These are phyloP conservation scores for Thera britannica DNA, from an alignment of 2,888 invertebrate genomes.

Conservation along the genomic window DNA sequence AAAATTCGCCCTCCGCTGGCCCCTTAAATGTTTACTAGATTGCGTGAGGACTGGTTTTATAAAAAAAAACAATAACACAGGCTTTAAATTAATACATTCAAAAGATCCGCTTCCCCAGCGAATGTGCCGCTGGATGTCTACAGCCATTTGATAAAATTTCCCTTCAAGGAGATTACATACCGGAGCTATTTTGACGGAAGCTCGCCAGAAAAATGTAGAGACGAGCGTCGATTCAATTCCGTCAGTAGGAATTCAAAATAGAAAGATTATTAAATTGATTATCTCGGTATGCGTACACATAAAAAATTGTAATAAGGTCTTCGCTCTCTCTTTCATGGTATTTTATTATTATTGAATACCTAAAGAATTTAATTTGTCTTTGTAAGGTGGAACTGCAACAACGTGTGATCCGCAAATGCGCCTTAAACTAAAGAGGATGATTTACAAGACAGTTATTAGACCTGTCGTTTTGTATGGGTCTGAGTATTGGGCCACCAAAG, in stretches of 20 bases:
- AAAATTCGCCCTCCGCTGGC: no score
- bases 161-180: constrained; percentile 60
- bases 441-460: no score
- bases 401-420: no score
- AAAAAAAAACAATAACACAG: neutral
- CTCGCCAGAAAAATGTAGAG: constrained; percentile 42
- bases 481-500: no score
- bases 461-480: no score
- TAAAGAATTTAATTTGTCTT: no score
- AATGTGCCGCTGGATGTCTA: constrained; percentile 23
- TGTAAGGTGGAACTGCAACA: no score
- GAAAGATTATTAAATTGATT: constrained; percentile 39
- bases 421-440: no score
- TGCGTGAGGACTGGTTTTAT: no score
- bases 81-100: neutral
- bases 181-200: constrained; percentile 44
- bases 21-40: no score
- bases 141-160: constrained; percentile 35
- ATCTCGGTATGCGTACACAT: constrained; percentile 17
- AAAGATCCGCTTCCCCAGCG: constrained; percentile 6
- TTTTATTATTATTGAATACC: no score
- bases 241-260: constrained; percentile 34
- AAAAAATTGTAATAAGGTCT: neutral
- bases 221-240: constrained; percentile 40
- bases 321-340: no score